Percentiles rank a stretch among this genome's conserved stretches.
These are phyloP conservation scores for Lacerta agilis DNA, from an alignment of 2,797 vertebrate species.

Conservation along the genomic window DNA sequence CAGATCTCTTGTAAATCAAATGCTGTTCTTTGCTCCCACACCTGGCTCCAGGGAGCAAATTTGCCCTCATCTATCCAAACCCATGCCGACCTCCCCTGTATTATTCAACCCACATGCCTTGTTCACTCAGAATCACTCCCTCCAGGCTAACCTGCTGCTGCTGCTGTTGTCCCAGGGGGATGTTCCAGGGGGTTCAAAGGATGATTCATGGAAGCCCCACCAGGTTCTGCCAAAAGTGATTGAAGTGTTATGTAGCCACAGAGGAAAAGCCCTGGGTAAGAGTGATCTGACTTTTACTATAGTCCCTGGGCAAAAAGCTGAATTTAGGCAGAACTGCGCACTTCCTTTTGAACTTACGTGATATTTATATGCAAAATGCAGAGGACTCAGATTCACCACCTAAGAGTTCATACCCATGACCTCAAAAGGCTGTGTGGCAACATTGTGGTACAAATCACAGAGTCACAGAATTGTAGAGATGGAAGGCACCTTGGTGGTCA, in stretches of 20 bases:
- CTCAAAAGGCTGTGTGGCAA: neutral
- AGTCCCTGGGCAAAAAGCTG: neutral
- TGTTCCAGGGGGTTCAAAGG: neutral
- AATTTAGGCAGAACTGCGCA: neutral
- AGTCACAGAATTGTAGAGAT: neutral
- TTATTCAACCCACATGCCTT: neutral
- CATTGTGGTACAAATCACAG: neutral
- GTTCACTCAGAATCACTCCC: neutral
- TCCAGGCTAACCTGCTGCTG: neutral
- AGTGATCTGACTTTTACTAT: neutral
- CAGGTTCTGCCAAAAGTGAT: neutral
- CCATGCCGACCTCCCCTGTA: neutral
- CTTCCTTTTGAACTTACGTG: neutral
- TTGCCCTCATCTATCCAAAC: constrained; percentile 10
- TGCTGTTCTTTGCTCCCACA: neutral
- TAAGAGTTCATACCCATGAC: neutral
- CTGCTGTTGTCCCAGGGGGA: neutral
- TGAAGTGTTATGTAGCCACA: neutral
- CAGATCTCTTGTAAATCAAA: constrained; percentile 30
- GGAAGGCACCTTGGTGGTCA: neutral
- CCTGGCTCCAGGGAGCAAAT: neutral
- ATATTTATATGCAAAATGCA: neutral
- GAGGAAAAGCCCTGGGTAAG: neutral
- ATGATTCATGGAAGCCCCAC: neutral
- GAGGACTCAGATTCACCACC: neutral